phyloP scores from a whole-genome alignment of 2,797 vertebrate genomes.

The Novumbra hubbsi region DNA sequence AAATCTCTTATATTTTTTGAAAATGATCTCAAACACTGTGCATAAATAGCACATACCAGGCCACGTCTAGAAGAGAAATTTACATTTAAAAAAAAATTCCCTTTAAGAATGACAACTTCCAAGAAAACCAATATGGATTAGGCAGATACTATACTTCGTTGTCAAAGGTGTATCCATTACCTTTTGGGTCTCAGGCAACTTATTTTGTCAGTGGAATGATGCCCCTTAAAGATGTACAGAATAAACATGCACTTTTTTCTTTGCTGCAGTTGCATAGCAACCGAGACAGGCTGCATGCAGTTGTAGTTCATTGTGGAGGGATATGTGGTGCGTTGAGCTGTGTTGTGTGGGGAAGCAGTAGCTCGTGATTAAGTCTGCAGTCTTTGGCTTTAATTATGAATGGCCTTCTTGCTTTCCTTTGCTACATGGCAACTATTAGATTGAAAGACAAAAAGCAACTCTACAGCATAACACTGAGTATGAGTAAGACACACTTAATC shows the following conservation, averaged over 20 bases:
- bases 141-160: slow-evolving; percentile 23
- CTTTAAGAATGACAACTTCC: not conserved
- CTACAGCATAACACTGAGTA: slow-evolving; percentile 21
- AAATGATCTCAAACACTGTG: not conserved
- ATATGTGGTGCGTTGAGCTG: slow-evolving; percentile 8
- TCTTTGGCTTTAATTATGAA: slow-evolving; percentile 77
- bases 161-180: slow-evolving; percentile 11
- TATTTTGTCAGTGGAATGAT: slow-evolving; percentile 57
- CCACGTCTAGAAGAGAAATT: not conserved
- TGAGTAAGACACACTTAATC: slow-evolving; percentile 49
- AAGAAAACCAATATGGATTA: slow-evolving; percentile 10
- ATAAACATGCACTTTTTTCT: slow-evolving; percentile 57
- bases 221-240: slow-evolving; percentile 70
- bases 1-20: not conserved
- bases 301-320: slow-evolving; percentile 63
- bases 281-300: slow-evolving; percentile 75
- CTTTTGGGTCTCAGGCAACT: slow-evolving; percentile 45
- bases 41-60: not conserved
- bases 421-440: slow-evolving; percentile 67
- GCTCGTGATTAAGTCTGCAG: slow-evolving; percentile 69
- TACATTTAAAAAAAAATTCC: not conserved
- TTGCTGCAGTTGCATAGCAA: slow-evolving; percentile 80
- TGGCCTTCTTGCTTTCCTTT: slow-evolving; percentile 69
- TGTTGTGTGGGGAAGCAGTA: slow-evolving; percentile 57
- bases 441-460: slow-evolving; percentile 53